Percentiles rank a stretch among this genome's conserved stretches.
Evolutionary conservation across 2,888 invertebrate species (phyloP).

Genomic region (Spialia ferax): DNA sequence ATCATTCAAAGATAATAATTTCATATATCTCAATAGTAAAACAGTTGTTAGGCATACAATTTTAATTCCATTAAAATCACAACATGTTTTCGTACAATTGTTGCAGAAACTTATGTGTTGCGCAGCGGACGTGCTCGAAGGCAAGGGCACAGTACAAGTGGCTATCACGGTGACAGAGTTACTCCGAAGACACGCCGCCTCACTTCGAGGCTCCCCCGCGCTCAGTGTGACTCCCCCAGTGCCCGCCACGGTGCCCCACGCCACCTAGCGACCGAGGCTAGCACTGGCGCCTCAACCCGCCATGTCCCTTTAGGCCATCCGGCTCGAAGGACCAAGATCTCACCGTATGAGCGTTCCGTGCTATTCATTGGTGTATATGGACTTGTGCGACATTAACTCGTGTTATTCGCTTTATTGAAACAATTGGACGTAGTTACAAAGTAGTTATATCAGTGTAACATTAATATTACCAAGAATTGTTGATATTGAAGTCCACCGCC

Average conservation of each 20-base stretch:
- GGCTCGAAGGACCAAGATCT: constrained; percentile 30
- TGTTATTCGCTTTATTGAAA: constrained; percentile 13
- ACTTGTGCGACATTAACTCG: constrained; percentile 9
- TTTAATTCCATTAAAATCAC: background rate
- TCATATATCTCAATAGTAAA: too few relatives aligned
- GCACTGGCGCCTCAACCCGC: constrained; percentile 74
- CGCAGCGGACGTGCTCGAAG: constrained; percentile 96
- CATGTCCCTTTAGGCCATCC: constrained; percentile 60
- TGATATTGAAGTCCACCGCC: constrained; percentile 2
- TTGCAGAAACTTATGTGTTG: constrained; percentile 96
- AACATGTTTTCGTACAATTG: constrained; percentile 33
- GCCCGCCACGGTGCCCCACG: constrained; percentile 52
- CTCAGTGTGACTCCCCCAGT: constrained; percentile 46
- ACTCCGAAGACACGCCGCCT: constrained; percentile 85
- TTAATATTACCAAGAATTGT: constrained; percentile 2
- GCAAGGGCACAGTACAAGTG: constrained; percentile 94
- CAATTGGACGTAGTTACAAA: background rate
- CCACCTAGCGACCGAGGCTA: constrained; percentile 77
- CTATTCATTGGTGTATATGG: constrained; percentile 10
- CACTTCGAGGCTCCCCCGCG: constrained; percentile 53
- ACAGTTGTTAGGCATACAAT: background rate
- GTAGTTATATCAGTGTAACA: constrained; percentile 1
- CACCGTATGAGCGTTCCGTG: constrained; percentile 19
- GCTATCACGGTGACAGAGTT: constrained; percentile 96
- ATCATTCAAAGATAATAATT: too few relatives aligned